Percentiles rank a stretch among this genome's conserved stretches.
These are phyloP conservation scores for Sebastes schlegelii DNA, from an alignment of 2,113 vertebrate genomes.

Conservation along the genomic window DNA sequence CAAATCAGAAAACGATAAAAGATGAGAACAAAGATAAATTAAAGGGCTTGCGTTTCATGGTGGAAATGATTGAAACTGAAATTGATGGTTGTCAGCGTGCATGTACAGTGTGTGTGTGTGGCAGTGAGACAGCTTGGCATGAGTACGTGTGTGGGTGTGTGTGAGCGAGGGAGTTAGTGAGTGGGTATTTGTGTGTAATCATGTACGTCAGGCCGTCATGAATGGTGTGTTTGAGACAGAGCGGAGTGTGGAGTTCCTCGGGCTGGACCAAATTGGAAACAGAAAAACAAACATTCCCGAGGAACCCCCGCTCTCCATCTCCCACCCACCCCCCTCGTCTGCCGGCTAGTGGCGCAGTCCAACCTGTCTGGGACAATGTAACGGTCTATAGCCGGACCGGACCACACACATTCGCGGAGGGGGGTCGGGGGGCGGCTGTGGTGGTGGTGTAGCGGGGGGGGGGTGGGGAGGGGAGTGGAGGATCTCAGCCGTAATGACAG, in stretches of 20 bases:
- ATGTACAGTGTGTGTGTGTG: constrained; percentile 11
- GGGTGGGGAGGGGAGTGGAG: neutral
- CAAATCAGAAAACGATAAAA: constrained; percentile 76
- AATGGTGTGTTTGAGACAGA: constrained; percentile 83
- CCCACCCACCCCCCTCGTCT: constrained; percentile 47
- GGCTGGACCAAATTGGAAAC: constrained; percentile 84
- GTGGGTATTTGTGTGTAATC: constrained; percentile 77
- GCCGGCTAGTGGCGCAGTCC: constrained; percentile 73
- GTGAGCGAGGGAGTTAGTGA: constrained; percentile 31
- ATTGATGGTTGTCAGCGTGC: constrained; percentile 1
- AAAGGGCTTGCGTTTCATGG: constrained; percentile 51
- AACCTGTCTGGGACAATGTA: constrained; percentile 84
- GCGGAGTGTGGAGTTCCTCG: constrained; percentile 82
- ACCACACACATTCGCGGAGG: constrained; percentile 74
- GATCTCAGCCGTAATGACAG: constrained; percentile 61
- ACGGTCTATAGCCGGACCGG: constrained; percentile 80
- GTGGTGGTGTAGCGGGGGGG: constrained; percentile 25
- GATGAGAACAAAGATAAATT: constrained; percentile 62
- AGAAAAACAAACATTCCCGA: constrained; percentile 84
- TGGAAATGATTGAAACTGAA: constrained; percentile 46
- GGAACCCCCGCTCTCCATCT: constrained; percentile 62
- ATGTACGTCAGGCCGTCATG: constrained; percentile 81
- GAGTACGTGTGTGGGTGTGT: neutral
- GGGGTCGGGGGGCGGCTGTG: constrained; percentile 43
- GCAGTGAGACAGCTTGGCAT: constrained; percentile 12